phyloP scores from a whole-genome alignment of 2,888 invertebrate genomes.

The Adelphocoris suturalis region DNA sequence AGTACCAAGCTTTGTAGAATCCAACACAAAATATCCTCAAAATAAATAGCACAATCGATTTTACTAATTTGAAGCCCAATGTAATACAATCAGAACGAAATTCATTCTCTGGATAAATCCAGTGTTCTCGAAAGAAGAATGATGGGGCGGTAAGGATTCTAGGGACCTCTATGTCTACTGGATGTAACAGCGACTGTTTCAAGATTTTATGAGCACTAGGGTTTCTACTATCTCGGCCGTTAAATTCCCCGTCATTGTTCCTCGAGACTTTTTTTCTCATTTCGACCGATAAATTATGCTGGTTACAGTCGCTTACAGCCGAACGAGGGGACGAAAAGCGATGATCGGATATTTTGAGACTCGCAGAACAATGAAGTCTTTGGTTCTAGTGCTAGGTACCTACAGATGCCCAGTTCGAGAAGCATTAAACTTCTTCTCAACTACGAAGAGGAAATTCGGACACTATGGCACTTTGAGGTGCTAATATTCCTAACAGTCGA shows the following conservation, averaged over 20 bases:
- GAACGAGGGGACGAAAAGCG: background rate
- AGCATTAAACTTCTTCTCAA: too few species aligned
- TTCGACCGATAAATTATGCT: background rate
- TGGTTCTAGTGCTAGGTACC: too few species aligned
- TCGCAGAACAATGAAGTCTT: background rate
- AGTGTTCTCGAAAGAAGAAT: background rate
- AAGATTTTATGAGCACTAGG: slow-evolving; percentile 8
- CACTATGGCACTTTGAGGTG: too few species aligned
- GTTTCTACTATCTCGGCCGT: slow-evolving; percentile 36
- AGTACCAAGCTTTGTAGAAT: background rate
- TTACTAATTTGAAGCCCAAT: background rate
- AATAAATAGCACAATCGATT: background rate
- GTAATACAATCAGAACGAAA: background rate
- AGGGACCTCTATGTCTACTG: background rate
- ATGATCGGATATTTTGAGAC: background rate
- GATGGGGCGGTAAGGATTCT: background rate
- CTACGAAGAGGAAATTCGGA: too few species aligned
- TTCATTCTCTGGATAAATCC: background rate
- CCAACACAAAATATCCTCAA: background rate
- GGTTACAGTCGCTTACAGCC: background rate
- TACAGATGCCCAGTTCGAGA: too few species aligned
- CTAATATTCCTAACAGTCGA: too few species aligned
- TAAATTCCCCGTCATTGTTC: slow-evolving; percentile 24
- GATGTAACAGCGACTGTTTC: background rate
- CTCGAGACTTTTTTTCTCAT: background rate